Percentiles rank a stretch among this genome's conserved stretches.
Evolutionary conservation across 2,113 vertebrate species (phyloP).

Genomic region (Melanotaenia duboulayi): DNA sequence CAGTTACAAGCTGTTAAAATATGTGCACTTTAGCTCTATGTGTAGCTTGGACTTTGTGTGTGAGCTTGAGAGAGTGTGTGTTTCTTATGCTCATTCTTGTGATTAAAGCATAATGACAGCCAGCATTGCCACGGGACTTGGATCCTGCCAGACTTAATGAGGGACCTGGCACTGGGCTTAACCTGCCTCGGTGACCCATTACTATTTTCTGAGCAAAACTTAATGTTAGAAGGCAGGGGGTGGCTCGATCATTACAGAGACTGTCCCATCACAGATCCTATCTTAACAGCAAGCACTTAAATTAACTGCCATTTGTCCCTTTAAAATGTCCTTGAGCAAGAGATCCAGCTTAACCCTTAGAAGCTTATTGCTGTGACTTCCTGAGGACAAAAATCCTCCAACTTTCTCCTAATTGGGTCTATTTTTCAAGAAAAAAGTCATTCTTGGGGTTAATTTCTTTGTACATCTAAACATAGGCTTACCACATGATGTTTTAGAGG

Average conservation of each 20-base stretch:
- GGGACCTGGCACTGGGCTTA: slow-evolving; percentile 36
- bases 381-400: not conserved
- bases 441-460: not conserved
- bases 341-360: not conserved
- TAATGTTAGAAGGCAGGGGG: slow-evolving; percentile 23
- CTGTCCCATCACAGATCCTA: slow-evolving; percentile 1
- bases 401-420: not conserved
- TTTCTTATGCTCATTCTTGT: slow-evolving; percentile 43
- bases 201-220: slow-evolving; percentile 45
- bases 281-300: slow-evolving; percentile 4
- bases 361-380: slow-evolving; percentile 6
- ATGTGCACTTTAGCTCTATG: slow-evolving; percentile 14
- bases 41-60: slow-evolving; percentile 44
- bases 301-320: slow-evolving; percentile 26
- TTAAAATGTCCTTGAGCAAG: slow-evolving; percentile 35
- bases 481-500: not conserved
- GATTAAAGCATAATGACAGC: slow-evolving; percentile 67
- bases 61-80: slow-evolving; percentile 15
- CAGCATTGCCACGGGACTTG: slow-evolving; percentile 39
- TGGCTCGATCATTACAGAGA: slow-evolving; percentile 6
- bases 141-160: slow-evolving; percentile 69
- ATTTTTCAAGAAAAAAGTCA: not conserved
- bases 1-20: slow-evolving; percentile 17
- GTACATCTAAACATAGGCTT: not conserved
- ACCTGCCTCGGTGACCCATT: slow-evolving; percentile 53